Conservation (phyloP, 2,113 vertebrate species). For the Merops nubicus region DNA sequence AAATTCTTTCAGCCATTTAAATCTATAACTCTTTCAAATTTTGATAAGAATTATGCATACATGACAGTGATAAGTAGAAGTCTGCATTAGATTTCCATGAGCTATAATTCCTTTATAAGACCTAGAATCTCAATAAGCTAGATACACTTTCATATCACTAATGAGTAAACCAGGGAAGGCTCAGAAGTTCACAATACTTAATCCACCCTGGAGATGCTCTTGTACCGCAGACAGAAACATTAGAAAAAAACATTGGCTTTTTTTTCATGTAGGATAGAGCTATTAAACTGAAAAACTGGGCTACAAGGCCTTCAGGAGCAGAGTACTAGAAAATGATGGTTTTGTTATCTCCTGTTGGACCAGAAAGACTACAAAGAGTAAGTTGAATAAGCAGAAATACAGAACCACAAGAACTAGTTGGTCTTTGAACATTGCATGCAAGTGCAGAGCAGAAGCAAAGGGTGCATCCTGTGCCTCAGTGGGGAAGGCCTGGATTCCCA, state of each 20-base stretch:
- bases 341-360: background rate
- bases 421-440: accelerated
- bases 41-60: background rate
- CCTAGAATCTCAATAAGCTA: background rate
- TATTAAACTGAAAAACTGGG: background rate
- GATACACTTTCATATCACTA: background rate
- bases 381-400: background rate
- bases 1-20: background rate
- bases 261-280: background rate
- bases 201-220: background rate
- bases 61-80: accelerated
- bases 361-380: background rate
- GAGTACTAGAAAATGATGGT: background rate
- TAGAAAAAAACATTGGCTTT: background rate
- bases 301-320: background rate
- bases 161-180: background rate
- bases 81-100: background rate
- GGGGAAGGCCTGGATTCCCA: background rate
- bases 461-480: accelerated
- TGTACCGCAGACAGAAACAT: background rate
- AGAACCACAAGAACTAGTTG: background rate
- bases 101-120: background rate
- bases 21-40: background rate
- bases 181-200: background rate
- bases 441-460: background rate